Percentiles rank a stretch among this genome's conserved stretches.
Conservation (phyloP, 2,888 invertebrate genomes). For the Koerneria pararmatus region DNA sequence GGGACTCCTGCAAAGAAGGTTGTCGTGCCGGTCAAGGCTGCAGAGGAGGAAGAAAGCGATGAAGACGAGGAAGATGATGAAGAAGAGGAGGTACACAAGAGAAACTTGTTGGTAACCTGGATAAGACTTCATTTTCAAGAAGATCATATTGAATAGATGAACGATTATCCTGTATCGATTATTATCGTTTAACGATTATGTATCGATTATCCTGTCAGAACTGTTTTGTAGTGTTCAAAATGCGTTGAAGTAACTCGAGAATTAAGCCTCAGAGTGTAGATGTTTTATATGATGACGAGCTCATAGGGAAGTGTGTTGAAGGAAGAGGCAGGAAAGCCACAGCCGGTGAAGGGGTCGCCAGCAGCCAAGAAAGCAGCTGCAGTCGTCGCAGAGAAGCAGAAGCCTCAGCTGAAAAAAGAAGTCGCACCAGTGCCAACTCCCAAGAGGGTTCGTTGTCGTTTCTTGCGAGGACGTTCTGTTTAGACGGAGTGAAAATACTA, state of each 20-base stretch:
- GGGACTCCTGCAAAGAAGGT: conserved; percentile 13
- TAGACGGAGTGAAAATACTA: no score
- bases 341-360: background rate
- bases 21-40: background rate
- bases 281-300: background rate
- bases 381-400: conserved; percentile 4
- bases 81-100: conserved; percentile 33
- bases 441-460: no score
- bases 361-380: conserved; percentile 21
- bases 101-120: background rate
- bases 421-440: background rate
- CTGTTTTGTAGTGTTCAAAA: no score
- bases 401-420: conserved; percentile 3
- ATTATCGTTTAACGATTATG: background rate
- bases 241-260: no score
- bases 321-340: background rate
- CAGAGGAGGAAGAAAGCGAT: background rate
- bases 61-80: conserved; percentile 18
- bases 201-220: no score
- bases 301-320: background rate
- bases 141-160: conserved; percentile 24
- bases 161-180: conserved; percentile 1
- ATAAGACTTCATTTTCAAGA: conserved; percentile 12
- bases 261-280: no score
- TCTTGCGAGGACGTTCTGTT: no score